These are phyloP conservation scores for Burhinus bistriatus DNA, from an alignment of 2,113 vertebrate genomes.

Conservation along the genomic window DNA sequence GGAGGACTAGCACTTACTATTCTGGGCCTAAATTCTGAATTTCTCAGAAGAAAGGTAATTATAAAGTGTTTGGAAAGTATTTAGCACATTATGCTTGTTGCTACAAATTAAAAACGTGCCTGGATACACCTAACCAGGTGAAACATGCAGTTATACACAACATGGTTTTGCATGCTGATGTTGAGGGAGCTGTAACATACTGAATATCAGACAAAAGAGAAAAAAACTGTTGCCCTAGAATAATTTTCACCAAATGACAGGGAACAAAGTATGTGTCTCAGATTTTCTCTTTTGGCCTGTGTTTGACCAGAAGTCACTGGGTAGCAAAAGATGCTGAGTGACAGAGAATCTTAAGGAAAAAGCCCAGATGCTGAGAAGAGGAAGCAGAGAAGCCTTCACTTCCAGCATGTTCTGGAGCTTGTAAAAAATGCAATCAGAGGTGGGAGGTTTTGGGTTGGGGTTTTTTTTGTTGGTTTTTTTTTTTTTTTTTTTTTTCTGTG, in stretches of 20 bases:
- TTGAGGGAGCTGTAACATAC: not conserved
- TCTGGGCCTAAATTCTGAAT: not conserved
- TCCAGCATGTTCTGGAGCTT: not conserved
- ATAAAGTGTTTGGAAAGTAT: not conserved
- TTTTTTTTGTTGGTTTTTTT: not conserved
- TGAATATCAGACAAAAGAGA: not conserved
- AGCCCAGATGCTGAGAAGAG: not conserved
- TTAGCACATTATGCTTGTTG: not conserved
- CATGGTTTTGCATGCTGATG: not conserved
- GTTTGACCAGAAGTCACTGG: not conserved
- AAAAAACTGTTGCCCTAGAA: not conserved
- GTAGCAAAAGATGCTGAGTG: not conserved
- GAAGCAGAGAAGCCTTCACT: not conserved
- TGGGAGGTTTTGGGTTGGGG: not conserved
- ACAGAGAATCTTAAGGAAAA: not conserved
- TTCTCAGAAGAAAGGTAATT: not conserved
- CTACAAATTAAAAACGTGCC: not conserved
- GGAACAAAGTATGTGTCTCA: not conserved
- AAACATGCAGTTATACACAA: not conserved
- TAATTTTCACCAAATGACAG: not conserved
- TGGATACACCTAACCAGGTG: not conserved
- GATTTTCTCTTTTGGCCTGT: not conserved
- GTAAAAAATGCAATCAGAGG: not conserved
- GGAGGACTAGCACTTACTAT: not conserved
- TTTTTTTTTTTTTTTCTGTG: not conserved